Base-by-base conservation (phyloP, 2,113 vertebrate genomes). In the Rostratula benghalensis region DNA sequence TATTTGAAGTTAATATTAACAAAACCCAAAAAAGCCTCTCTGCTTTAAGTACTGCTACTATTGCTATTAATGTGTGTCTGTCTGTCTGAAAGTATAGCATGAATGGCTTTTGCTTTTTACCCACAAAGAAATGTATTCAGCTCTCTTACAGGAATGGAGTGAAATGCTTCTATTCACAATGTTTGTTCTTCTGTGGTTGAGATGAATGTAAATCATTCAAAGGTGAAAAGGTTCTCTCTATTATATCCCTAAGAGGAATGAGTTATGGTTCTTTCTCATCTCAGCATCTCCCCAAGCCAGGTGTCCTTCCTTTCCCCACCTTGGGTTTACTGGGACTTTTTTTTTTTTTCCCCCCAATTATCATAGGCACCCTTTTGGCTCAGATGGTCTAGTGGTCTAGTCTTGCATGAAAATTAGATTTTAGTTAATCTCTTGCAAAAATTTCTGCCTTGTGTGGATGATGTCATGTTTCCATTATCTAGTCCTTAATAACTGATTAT, bases 401-500 rank as follows among this genome's bases (percentile, higher is more conserved):
- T 45, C 83, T 95, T 65, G 35, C 81, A 81, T 74, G 75, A 85
- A 97, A 96, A 96, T 95, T 85, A 97, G 83, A 82, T 97, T 97
- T 96, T 95, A 97, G 96, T 96, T 97, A 93, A 95, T 91, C 86
- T 93, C 59, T 67, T 74, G 7, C 70, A 90, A 89, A 94, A 96
- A 84, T 71, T 82, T 94, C 65, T 88, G 89, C 79, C 60, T 86
- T 14, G 64, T 95, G 89, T 79, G 81, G 86, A 74, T 97, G 97
- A 97, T 93, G 94, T 96, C 96, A 97, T 37, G 1, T 89, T 97
- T 92, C 93, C 91, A 96, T 96, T 96, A 97, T 93, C 96, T 96
- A 97, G 91, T 85, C 60, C 70, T 94, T 86, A 85, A 85, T 93
- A 94, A 77, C 79, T 81, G 60, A 97, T 93, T 91, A 91, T 50